These are phyloP conservation scores for Lytechinus variegatus DNA, from an alignment of 35 echinoderm and acorn worm genomes.

Conservation along the genomic window DNA sequence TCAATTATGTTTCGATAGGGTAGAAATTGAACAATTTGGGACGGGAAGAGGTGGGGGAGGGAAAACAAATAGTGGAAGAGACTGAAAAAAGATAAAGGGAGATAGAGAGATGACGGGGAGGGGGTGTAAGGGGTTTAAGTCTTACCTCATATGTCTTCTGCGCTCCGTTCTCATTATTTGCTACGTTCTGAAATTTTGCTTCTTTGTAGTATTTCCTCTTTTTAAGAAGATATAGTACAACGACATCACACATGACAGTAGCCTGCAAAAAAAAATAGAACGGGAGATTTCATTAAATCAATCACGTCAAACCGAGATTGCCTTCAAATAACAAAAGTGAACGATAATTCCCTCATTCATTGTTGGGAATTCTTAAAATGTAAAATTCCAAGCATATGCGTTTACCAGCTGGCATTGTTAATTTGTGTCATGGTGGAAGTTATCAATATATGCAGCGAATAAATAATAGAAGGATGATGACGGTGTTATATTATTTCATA, in stretches of 20 bases:
- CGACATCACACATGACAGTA: slow-evolving; percentile 98
- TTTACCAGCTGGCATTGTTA: too few relatives aligned
- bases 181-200: slow-evolving; percentile 92
- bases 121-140: background rate
- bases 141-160: slow-evolving; percentile 82
- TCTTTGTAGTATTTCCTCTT: slow-evolving; percentile 94
- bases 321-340: too few relatives aligned
- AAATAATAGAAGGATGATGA: too few relatives aligned
- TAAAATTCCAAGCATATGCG: too few relatives aligned
- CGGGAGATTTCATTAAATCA: background rate
- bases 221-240: slow-evolving; percentile 95
- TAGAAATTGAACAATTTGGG: too few relatives aligned
- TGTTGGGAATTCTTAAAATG: too few relatives aligned
- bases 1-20: too few relatives aligned
- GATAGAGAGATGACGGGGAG: background rate
- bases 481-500: too few relatives aligned
- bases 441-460: too few relatives aligned
- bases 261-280: slow-evolving; percentile 60
- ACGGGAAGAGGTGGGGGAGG: background rate
- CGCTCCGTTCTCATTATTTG: slow-evolving; percentile 61
- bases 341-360: too few relatives aligned
- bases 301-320: too few relatives aligned
- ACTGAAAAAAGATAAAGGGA: background rate
- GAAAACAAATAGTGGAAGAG: background rate
- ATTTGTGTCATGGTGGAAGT: too few relatives aligned